Percentiles rank a stretch among this genome's conserved stretches.
phyloP scores from a whole-genome alignment of 2,888 invertebrate genomes.

The Ochropleura leucogaster region DNA sequence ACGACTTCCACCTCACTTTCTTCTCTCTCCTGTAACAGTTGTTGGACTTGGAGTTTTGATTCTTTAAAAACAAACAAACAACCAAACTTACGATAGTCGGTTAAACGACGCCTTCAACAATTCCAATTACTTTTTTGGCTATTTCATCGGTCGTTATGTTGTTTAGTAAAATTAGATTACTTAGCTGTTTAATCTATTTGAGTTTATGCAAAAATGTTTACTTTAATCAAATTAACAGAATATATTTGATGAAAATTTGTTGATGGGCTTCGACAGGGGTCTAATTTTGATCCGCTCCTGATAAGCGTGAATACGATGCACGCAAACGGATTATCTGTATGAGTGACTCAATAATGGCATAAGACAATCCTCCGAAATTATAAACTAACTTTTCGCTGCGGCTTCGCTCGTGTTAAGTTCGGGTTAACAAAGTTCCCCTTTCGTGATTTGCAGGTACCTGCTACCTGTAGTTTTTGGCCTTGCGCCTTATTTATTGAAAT shows the following conservation, averaged over 20 bases:
- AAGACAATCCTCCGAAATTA: no score
- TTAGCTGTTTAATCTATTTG: neutral
- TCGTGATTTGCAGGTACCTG: no score
- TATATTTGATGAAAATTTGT: neutral
- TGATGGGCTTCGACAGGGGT: neutral
- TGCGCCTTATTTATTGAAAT: no score
- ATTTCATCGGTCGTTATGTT: neutral
- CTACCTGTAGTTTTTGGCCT: no score
- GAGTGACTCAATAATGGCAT: neutral
- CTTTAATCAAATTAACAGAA: neutral
- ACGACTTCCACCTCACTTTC: no score
- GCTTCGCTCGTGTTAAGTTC: no score
- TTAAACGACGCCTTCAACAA: neutral
- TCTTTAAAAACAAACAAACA: no score
- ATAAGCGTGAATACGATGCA: neutral
- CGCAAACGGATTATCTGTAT: neutral
- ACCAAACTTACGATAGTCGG: neutral
- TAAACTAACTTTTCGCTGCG: neutral
- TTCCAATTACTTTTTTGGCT: neutral
- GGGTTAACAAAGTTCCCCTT: no score
- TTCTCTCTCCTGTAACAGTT: no score
- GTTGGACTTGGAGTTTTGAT: no score
- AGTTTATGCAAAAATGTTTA: neutral
- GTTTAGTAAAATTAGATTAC: neutral
- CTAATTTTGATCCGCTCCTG: neutral